phyloP scores from a whole-genome alignment of 2,797 vertebrate species.

The Discoglossus pictus region DNA sequence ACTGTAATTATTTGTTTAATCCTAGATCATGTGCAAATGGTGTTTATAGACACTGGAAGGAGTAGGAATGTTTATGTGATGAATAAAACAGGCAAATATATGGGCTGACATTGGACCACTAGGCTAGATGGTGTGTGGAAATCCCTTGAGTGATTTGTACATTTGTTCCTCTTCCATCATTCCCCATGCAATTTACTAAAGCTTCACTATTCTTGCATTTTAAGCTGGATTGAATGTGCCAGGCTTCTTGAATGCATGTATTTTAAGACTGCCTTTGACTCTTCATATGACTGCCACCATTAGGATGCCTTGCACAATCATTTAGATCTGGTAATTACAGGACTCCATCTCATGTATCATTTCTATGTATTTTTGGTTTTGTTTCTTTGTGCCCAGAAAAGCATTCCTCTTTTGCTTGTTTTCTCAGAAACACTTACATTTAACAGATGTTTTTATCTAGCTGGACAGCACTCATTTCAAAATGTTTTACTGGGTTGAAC shows the following conservation, averaged over 20 bases:
- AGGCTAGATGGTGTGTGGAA: no score
- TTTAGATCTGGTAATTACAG: conserved; percentile 53
- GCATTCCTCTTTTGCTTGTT: conserved; percentile 70
- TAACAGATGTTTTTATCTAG: conserved; percentile 31
- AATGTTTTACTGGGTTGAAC: conserved; percentile 45
- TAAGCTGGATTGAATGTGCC: conserved; percentile 37
- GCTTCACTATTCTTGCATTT: no score
- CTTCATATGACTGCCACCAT: conserved; percentile 57
- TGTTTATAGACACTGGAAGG: no score
- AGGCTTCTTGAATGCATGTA: conserved; percentile 69
- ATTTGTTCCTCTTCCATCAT: no score
- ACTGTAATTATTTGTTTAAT: no score
- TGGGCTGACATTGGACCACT: no score
- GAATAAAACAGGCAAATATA: no score
- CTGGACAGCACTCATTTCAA: conserved; percentile 44
- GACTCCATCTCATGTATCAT: conserved; percentile 28
- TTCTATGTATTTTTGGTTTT: conserved; percentile 1
- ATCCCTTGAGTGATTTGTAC: no score
- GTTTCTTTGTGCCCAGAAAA: conserved; percentile 2
- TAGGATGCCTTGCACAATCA: background rate
- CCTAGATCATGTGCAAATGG: no score
- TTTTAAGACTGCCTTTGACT: conserved; percentile 55
- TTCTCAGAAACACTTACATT: conserved; percentile 42
- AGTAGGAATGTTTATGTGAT: no score
- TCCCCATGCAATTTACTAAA: no score